Evolutionary conservation across 1,140 invertebrate species (phyloP).

Genomic region (Lepidostoma basale): DNA sequence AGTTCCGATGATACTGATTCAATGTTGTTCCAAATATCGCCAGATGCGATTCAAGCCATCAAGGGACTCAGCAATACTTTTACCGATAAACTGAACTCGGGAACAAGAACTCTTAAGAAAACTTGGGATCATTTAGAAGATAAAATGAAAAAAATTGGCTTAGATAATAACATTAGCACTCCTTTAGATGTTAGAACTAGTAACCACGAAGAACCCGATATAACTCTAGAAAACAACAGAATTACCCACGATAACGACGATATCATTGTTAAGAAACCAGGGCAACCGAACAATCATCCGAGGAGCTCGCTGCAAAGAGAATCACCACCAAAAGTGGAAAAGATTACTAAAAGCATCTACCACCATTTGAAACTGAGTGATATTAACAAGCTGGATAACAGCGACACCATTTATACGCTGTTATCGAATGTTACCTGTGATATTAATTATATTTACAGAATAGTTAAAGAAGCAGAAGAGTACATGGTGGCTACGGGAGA

Average conservation of each 20-base stretch:
- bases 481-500: constrained; percentile 53
- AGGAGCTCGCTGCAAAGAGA: constrained; percentile 41
- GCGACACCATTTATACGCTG: constrained; percentile 50
- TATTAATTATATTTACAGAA: constrained; percentile 54
- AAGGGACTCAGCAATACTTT: constrained; percentile 59
- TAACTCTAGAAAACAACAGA: constrained; percentile 24
- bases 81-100: constrained; percentile 57
- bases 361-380: constrained; percentile 36
- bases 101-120: constrained; percentile 60
- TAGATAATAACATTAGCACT: constrained; percentile 37
- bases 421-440: constrained; percentile 55
- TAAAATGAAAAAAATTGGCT: constrained; percentile 41
- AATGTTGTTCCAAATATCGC: constrained; percentile 50
- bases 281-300: constrained; percentile 48
- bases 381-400: constrained; percentile 35
- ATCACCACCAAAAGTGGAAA: constrained; percentile 28
- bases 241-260: constrained; percentile 8
- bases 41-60: constrained; percentile 58
- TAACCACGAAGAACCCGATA: constrained; percentile 16
- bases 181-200: constrained; percentile 37
- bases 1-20: constrained; percentile 49
- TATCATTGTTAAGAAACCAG: constrained; percentile 50
- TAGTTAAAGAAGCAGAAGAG: constrained; percentile 55
- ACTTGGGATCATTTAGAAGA: constrained; percentile 53
- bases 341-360: constrained; percentile 33